These are phyloP conservation scores for Naja naja DNA, from an alignment of 2,113 vertebrate species.

Conservation along the genomic window DNA sequence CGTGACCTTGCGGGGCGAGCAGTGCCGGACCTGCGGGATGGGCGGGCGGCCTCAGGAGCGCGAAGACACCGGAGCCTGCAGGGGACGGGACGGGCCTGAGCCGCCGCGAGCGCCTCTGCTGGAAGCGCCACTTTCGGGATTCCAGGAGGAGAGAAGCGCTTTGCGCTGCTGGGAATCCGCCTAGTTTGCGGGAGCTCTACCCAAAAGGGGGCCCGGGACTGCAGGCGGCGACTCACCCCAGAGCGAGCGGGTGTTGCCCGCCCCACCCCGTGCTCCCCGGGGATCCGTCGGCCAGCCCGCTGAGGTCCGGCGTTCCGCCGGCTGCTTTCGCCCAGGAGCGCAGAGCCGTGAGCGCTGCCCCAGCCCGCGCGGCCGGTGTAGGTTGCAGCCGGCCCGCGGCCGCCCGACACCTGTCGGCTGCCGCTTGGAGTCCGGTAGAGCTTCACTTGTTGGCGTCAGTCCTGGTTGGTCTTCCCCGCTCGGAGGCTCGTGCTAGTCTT, in stretches of 20 bases:
- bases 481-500: neutral
- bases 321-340: neutral
- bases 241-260: neutral
- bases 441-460: neutral
- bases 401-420: neutral
- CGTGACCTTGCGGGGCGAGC: neutral
- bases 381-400: neutral
- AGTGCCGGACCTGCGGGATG: neutral
- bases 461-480: neutral
- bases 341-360: neutral
- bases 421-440: neutral
- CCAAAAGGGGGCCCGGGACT: neutral
- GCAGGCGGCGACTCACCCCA: neutral
- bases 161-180: neutral
- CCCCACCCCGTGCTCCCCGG: neutral
- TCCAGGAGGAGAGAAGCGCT: neutral
- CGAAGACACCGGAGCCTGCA: neutral
- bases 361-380: neutral
- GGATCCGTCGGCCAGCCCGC: neutral
- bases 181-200: neutral
- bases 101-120: neutral
- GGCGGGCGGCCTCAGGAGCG: neutral
- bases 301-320: neutral
- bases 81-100: neutral
- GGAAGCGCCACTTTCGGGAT: neutral